Conservation (phyloP, 2,888 invertebrate genomes). For the Dorcus parallelipipedus region DNA sequence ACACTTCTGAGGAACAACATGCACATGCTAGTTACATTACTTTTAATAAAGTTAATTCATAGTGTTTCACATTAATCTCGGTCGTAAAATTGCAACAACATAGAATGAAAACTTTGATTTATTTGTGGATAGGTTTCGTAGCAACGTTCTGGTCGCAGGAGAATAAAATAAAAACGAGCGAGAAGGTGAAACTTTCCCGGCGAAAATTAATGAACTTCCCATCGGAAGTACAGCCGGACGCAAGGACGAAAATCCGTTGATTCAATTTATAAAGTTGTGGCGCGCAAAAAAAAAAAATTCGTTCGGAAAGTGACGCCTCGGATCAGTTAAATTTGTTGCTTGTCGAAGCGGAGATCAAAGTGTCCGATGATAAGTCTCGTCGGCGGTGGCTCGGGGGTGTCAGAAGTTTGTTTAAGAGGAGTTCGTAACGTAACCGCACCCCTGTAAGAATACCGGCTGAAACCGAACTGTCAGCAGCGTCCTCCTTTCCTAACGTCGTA, state of each 20-base stretch:
- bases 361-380: slow-evolving; percentile 8
- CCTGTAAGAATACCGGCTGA: slow-evolving; percentile 2
- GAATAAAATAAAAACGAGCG: too few relatives aligned
- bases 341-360: slow-evolving; percentile 10
- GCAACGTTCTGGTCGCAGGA: too few relatives aligned
- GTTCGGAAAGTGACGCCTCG: slow-evolving; percentile 6
- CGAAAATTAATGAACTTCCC: too few relatives aligned
- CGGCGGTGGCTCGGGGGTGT: background rate
- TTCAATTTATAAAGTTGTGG: background rate
- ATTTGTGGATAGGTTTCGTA: too few relatives aligned
- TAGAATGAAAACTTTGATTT: too few relatives aligned
- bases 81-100: too few relatives aligned
- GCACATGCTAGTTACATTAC: too few relatives aligned
- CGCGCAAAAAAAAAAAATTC: background rate
- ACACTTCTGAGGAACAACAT: too few relatives aligned
- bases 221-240: too few relatives aligned
- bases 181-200: too few relatives aligned
- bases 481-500: slow-evolving; percentile 18
- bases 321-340: slow-evolving; percentile 15
- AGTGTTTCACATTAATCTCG: too few relatives aligned
- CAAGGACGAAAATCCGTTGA: background rate
- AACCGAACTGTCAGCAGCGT: slow-evolving; percentile 20
- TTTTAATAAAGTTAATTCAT: too few relatives aligned
- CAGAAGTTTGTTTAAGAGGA: slow-evolving; percentile 4
- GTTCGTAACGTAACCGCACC: slow-evolving; percentile 4